phyloP scores from a whole-genome alignment of 2,113 vertebrate genomes.

The Oenanthe melanoleuca region DNA sequence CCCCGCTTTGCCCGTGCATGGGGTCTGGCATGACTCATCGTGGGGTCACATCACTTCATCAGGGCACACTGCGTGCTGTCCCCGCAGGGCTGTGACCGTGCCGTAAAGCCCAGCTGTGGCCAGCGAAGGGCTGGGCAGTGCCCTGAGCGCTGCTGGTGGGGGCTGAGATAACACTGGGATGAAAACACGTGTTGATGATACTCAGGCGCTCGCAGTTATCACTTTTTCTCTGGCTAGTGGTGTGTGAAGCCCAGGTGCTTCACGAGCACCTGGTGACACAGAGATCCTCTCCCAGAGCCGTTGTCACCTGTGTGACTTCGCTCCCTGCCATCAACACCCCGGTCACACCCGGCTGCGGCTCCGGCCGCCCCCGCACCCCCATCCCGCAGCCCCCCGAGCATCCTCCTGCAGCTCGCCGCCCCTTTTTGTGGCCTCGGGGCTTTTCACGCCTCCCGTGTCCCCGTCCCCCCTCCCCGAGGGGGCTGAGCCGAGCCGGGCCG shows the following conservation, averaged over 20 bases:
- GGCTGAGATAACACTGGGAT: neutral
- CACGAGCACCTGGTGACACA: accelerated
- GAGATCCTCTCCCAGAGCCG: neutral
- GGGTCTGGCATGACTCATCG: neutral
- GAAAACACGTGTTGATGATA: neutral
- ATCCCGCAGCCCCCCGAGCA: neutral
- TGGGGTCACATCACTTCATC: neutral
- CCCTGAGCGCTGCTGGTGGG: neutral
- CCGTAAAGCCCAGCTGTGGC: neutral
- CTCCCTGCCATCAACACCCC: neutral
- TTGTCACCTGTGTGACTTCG: neutral
- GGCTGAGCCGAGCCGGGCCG: neutral
- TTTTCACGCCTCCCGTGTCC: neutral
- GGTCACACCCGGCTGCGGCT: neutral
- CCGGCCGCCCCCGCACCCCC: neutral
- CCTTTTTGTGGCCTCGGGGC: neutral
- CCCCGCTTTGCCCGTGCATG: accelerated
- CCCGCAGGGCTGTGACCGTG: neutral
- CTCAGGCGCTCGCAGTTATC: neutral
- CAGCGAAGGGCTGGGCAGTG: neutral
- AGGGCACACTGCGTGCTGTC: accelerated
- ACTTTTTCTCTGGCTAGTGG: neutral
- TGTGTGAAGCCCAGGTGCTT: neutral
- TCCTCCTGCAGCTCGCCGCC: neutral
- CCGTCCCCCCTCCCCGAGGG: neutral